Evolutionary conservation across 2,888 invertebrate genomes (phyloP).

Genomic region (Acanthosepion pharaonis): DNA sequence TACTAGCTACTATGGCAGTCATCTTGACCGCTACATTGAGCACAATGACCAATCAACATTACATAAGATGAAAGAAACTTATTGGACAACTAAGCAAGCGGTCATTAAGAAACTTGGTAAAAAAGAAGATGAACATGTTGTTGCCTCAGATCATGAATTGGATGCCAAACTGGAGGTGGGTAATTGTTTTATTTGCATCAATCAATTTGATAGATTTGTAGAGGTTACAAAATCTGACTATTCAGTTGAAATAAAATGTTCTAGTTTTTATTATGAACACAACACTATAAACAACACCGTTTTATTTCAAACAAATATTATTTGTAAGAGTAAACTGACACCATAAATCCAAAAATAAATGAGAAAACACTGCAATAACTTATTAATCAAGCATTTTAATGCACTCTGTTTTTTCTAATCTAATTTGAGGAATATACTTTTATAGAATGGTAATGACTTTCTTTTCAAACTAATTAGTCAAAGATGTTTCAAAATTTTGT

Average conservation of each 20-base stretch:
- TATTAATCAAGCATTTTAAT: too few species aligned
- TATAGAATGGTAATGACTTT: too few species aligned
- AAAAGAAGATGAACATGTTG: constrained; percentile 97
- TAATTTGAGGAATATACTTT: too few species aligned
- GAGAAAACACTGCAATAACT: too few species aligned
- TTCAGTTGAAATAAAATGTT: background rate
- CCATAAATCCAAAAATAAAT: too few species aligned
- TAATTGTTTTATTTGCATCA: background rate
- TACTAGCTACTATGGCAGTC: constrained; percentile 67
- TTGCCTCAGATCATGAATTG: constrained; percentile 95
- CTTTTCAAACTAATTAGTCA: too few species aligned
- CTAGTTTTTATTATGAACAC: too few species aligned
- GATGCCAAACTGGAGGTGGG: constrained; percentile 91
- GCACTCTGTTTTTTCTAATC: too few species aligned
- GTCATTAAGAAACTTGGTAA: constrained; percentile 93
- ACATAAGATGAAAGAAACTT: constrained; percentile 82
- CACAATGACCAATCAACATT: constrained; percentile 75
- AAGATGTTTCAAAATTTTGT: too few species aligned
- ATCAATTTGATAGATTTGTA: background rate
- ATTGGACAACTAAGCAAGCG: constrained; percentile 98
- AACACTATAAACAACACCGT: too few species aligned
- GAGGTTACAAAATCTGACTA: too few species aligned
- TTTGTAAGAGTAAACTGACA: too few species aligned
- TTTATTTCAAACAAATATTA: constrained; percentile 37
- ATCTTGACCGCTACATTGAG: constrained; percentile 78